Evolutionary conservation across 2,888 invertebrate species (phyloP), one percentile per base, ranked within the genome.

Genomic region (Amitus sp.): DNA sequence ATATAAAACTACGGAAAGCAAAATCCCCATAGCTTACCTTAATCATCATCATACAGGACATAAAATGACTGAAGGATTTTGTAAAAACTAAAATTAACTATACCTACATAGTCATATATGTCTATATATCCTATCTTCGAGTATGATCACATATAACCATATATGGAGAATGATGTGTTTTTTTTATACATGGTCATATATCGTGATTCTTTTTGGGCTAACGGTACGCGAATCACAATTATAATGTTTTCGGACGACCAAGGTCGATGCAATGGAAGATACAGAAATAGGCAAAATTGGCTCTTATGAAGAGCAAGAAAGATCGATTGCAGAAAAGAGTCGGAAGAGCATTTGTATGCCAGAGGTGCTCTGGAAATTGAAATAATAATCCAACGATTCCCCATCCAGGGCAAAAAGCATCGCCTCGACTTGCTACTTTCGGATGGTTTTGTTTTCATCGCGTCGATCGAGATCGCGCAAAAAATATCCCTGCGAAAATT

Each of bases 281-380:
- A 49, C 45, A 62, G 66, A 51, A 56, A 62, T 54, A 62, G 67
- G 59, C 67, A 66, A 73, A 73, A 73, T 73, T 73, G 73, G 69
- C 68, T 72, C 72, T 71, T 71, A 72, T 71, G 72, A 72, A 62
- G 72, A 65, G 72, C 61, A 57, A 68, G 50, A 62, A 66, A 65
- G 66, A 68, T n/a, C n/a, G 69, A 19, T 15, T 40, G 39, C 54
- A 57, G 40, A 50, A 46, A 42, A 52, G 18, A 23, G 47, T 50
- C 40, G 20, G 28, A 33, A 40, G 61, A 15, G 51, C 65, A 72
- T 72, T 70, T 68, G 67, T 68, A 70, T 73, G 73, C 73, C 69
- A 71, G 70, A 72, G 70, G 69, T 69, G 69, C 70, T 70, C 72
- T 66, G 76, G 76, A 77, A 78, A 77, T 78, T 71, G 77, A 76